Evolutionary conservation across 2,888 invertebrate species (phyloP).

Genomic region (Melinaea menophilus): DNA sequence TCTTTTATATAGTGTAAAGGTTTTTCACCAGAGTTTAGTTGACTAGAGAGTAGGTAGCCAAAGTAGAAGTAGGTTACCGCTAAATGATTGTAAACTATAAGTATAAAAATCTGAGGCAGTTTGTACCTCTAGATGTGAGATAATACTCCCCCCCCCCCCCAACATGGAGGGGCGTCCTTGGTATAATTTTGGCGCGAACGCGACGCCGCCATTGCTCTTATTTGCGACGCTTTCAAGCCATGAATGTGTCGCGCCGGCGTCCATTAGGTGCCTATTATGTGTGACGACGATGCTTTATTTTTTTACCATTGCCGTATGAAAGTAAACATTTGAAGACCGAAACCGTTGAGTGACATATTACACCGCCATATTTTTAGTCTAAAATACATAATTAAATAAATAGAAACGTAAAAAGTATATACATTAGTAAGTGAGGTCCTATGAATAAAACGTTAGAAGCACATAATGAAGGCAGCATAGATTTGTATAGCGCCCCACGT

Average conservation of each 20-base stretch:
- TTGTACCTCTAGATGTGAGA: neutral
- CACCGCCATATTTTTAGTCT: neutral
- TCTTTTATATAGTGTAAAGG: no score
- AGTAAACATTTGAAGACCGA: conserved; percentile 25
- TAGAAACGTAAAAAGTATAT: conserved; percentile 3
- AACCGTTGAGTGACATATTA: conserved; percentile 5
- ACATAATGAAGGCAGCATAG: conserved; percentile 27
- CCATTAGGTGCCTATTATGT: conserved; percentile 72
- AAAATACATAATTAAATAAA: neutral
- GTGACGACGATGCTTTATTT: conserved; percentile 39
- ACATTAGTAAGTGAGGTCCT: conserved; percentile 10
- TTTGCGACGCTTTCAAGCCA: conserved; percentile 50
- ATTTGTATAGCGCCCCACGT: conserved; percentile 42
- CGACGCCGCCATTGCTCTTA: conserved; percentile 43
- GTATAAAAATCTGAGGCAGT: no score
- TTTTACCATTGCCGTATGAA: conserved; percentile 30
- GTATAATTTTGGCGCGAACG: conserved; percentile 42
- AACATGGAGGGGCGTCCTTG: conserved; percentile 28
- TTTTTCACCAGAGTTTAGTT: no score
- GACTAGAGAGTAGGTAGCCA: no score
- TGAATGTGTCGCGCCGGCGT: conserved; percentile 60
- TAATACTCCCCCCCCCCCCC: neutral
- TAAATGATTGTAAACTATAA: no score
- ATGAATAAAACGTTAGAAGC: conserved; percentile 15
- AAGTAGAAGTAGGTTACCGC: no score